Conservation (phyloP, 2,888 invertebrate genomes). For the Lithophane leautieri region DNA sequence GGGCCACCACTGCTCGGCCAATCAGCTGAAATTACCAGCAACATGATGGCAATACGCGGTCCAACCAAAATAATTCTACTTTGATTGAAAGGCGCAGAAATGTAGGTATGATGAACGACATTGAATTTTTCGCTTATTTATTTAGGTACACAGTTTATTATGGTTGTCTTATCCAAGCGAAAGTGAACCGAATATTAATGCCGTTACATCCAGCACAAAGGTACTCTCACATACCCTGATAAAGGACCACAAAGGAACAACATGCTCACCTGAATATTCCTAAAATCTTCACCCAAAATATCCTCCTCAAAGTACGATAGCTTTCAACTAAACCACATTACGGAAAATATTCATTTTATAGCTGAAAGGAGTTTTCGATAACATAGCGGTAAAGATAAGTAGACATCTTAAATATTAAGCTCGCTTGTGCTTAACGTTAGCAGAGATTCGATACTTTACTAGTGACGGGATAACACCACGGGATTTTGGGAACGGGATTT, state of each 20-base stretch:
- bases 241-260: background rate
- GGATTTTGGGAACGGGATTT: constrained; percentile 42
- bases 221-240: background rate
- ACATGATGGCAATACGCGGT: background rate
- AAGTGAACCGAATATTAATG: too few species aligned
- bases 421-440: constrained; percentile 51
- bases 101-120: too few species aligned
- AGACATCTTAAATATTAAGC: constrained; percentile 62
- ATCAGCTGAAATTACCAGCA: background rate
- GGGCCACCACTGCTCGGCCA: too few species aligned
- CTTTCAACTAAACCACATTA: constrained; percentile 30
- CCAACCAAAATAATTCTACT: too few species aligned
- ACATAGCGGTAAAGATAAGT: constrained; percentile 61
- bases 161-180: too few species aligned
- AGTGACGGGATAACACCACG: constrained; percentile 44
- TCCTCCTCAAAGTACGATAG: constrained; percentile 11
- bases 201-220: background rate
- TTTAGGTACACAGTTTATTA: too few species aligned
- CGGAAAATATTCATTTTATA: constrained; percentile 43
- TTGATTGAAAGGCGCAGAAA: too few species aligned
- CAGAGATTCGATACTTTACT: constrained; percentile 54
- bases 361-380: constrained; percentile 52
- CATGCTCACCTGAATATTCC: constrained; percentile 16
- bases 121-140: too few species aligned
- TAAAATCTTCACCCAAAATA: constrained; percentile 8